A percentile compares a stretch with the other conserved stretches of the same genome.
Conservation (phyloP, 2,797 vertebrate genomes). For the Propithecus perrieri region DNA sequence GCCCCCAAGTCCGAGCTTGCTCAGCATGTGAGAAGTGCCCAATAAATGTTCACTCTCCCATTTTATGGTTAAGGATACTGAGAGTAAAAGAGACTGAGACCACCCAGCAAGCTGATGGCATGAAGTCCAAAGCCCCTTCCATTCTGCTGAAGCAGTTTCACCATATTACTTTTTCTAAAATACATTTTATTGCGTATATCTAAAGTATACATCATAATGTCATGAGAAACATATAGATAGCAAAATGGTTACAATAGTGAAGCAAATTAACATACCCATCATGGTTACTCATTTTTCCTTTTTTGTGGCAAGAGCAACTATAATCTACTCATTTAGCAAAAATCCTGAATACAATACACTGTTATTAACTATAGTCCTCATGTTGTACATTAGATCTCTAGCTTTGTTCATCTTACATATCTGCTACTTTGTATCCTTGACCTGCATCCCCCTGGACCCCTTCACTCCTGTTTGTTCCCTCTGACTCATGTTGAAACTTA, state of each 20-base stretch:
- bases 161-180: neutral
- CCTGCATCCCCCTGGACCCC: neutral
- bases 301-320: neutral
- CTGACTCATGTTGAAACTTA: neutral
- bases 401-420: neutral
- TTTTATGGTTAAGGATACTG: neutral
- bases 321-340: neutral
- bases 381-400: neutral
- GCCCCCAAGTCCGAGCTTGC: too few species aligned
- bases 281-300: neutral
- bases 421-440: neutral
- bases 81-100: neutral
- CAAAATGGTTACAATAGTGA: neutral
- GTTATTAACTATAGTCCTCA: neutral
- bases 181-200: neutral
- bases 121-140: neutral
- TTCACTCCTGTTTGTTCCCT: neutral
- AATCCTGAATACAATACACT: neutral
- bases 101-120: neutral
- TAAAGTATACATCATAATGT: neutral
- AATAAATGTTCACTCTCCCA: neutral
- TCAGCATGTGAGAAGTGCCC: neutral
- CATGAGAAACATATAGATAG: neutral
- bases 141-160: neutral
- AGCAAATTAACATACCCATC: neutral